Evolutionary conservation across 1,140 invertebrate species (phyloP).

Genomic region (Mesaphorura yosii): DNA sequence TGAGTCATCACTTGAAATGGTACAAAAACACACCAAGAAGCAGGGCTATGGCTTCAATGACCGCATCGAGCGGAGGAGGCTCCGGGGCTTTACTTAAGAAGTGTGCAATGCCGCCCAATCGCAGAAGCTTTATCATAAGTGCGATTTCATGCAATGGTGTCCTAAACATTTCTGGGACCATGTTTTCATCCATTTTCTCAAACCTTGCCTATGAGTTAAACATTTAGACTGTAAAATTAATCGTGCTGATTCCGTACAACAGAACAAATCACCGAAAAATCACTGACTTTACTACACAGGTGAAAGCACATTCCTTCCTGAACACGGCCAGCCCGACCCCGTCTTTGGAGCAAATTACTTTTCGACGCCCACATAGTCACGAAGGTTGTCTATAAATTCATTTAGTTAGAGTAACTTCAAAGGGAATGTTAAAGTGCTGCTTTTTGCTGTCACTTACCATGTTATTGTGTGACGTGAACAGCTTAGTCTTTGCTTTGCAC

Average conservation of each 20-base stretch:
- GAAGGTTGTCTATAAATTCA: too few species aligned
- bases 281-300: constrained; percentile 54
- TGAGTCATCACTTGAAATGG: too few species aligned
- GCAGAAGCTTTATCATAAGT: constrained; percentile 71
- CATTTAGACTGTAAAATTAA: neutral
- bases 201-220: constrained; percentile 45
- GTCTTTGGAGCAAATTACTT: constrained; percentile 81
- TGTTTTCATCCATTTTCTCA: constrained; percentile 70
- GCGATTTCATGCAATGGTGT: constrained; percentile 86
- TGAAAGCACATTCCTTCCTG: constrained; percentile 79
- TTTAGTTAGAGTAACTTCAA: too few species aligned
- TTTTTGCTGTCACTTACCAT: too few species aligned
- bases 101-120: constrained; percentile 76
- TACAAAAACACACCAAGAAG: constrained; percentile 39
- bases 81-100: constrained; percentile 89
- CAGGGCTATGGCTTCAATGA: constrained; percentile 75
- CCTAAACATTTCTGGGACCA: constrained; percentile 90
- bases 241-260: neutral
- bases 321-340: constrained; percentile 81
- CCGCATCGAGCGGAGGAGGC: constrained; percentile 83
- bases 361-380: constrained; percentile 76
- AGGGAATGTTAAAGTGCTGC: too few species aligned
- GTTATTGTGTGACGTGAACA: constrained; percentile 90
- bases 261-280: neutral
- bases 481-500: constrained; percentile 89